phyloP scores from a whole-genome alignment of 2,797 vertebrate species.

The Lutjanus campechanus region DNA sequence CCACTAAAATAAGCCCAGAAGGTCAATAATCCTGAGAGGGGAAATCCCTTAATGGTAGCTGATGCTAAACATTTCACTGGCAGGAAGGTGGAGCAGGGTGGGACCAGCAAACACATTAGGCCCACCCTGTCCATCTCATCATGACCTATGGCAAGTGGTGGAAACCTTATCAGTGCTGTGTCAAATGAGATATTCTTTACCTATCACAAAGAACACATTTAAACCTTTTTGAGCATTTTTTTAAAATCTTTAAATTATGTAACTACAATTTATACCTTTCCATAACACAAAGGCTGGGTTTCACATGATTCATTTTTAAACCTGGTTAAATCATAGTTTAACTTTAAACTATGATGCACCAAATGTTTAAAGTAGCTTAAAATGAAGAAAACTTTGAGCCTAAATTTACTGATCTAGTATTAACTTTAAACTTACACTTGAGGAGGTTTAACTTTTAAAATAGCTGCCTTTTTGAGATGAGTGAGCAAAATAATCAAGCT shows the following conservation, averaged over 20 bases:
- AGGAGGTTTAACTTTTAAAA: too few relatives aligned
- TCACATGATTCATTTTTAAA: too few relatives aligned
- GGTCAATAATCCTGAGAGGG: slow-evolving; percentile 77
- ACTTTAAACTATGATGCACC: too few relatives aligned
- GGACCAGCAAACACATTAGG: slow-evolving; percentile 61
- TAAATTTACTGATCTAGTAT: too few relatives aligned
- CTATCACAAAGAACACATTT: slow-evolving; percentile 4
- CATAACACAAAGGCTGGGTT: not conserved
- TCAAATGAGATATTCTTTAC: slow-evolving; percentile 26
- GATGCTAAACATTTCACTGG: slow-evolving; percentile 65
- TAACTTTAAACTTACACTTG: too few relatives aligned
- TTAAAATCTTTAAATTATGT: slow-evolving; percentile 1
- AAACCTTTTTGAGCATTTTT: not conserved
- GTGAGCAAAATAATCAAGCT: too few relatives aligned
- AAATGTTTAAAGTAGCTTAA: too few relatives aligned
- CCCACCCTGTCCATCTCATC: slow-evolving; percentile 59
- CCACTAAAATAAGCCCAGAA: slow-evolving; percentile 69
- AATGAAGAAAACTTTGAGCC: too few relatives aligned
- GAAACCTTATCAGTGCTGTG: slow-evolving; percentile 55
- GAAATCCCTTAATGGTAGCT: slow-evolving; percentile 78
- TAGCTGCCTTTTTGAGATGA: too few relatives aligned
- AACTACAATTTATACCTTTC: not conserved
- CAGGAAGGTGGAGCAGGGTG: slow-evolving; percentile 21
- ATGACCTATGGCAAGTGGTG: slow-evolving; percentile 58
- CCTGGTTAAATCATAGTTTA: too few relatives aligned